Conservation (phyloP, 2,888 invertebrate species). For the Papilio protenor region DNA sequence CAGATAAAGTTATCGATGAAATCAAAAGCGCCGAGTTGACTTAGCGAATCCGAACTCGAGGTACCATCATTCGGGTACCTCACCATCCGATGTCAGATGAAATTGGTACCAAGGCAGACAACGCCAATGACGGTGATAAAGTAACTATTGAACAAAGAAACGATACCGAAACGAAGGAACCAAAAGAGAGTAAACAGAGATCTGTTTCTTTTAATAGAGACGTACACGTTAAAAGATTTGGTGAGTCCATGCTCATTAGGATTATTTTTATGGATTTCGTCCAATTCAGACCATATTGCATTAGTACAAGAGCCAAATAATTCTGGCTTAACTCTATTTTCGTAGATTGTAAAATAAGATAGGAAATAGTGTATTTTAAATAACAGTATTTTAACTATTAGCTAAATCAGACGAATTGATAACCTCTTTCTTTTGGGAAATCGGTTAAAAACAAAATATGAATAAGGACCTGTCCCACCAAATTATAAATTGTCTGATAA, state of each 20-base stretch:
- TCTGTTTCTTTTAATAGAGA: conserved; percentile 95
- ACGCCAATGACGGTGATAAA: conserved; percentile 74
- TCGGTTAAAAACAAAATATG: too few relatives aligned
- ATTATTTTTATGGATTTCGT: not conserved
- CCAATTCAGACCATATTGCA: conserved; percentile 8
- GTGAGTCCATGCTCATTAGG: conserved; percentile 81
- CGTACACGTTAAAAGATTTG: conserved; percentile 95
- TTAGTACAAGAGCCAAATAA: not conserved
- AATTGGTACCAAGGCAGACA: conserved; percentile 71
- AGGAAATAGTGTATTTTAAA: not conserved
- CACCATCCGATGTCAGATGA: conserved; percentile 78
- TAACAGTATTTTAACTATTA: too few relatives aligned
- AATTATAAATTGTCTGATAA: too few relatives aligned
- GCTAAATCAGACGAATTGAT: too few relatives aligned
- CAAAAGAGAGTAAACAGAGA: conserved; percentile 82
- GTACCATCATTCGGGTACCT: conserved; percentile 74
- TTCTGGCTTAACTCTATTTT: not conserved
- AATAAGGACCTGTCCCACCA: too few relatives aligned
- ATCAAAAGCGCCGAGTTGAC: conserved; percentile 62
- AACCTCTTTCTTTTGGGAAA: too few relatives aligned
- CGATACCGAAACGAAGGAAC: conserved; percentile 72
- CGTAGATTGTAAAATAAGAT: not conserved
- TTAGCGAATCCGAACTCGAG: conserved; percentile 54
- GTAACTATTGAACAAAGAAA: conserved; percentile 61
- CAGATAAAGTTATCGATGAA: conserved; percentile 78